Evolutionary conservation across 2,113 vertebrate genomes (phyloP), one percentile per base, ranked within the genome.

Genomic region (Cygnus atratus): DNA sequence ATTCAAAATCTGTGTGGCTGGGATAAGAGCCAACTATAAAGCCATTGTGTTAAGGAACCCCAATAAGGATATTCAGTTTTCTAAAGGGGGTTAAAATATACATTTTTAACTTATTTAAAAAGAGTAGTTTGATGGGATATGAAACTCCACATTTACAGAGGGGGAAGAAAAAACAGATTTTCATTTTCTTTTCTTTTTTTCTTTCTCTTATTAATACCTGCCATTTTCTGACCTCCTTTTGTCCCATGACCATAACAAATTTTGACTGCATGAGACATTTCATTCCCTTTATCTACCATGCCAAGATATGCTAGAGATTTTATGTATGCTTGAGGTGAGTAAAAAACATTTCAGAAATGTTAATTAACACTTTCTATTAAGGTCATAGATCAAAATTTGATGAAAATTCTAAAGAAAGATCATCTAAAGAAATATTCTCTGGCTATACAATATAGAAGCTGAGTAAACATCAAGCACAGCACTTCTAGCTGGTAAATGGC

Each of bases 131-230:
- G 13, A 3, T 61, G 6, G 4, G 14, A 77, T 7, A 15, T 48
- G 16, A 57, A 80, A 81, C 65, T 62, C 3, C 35, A 66, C 4
- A 24, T 46, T 54, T 54, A 52, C 43, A 86, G 24, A 58, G 29
- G 57, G 22, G 21, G 11, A 1, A 1, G 66, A 13, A 65, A 37
- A 10, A 35, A 66, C 6, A 70, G 18, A 55, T 9, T 57, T 66
- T 87, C 9, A 31, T 37, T 4, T 2, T 80, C 17, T 37, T 75
- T 18, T 0, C 0, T 61, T 84, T 71, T 44, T 6, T 54, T 50
- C 15, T 1, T 68, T 70, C 17, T 37, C 25, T 28, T 52, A 21
- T n/a, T 4, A 44, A 19, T 43, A n/a, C 3, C 11, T 77, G 43
- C 5, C 1, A 9, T 33, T 50, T 89, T 76, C 54, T 72, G 9